phyloP scores from a whole-genome alignment of 2,797 vertebrate species.

The Aeoliscus strigatus region DNA sequence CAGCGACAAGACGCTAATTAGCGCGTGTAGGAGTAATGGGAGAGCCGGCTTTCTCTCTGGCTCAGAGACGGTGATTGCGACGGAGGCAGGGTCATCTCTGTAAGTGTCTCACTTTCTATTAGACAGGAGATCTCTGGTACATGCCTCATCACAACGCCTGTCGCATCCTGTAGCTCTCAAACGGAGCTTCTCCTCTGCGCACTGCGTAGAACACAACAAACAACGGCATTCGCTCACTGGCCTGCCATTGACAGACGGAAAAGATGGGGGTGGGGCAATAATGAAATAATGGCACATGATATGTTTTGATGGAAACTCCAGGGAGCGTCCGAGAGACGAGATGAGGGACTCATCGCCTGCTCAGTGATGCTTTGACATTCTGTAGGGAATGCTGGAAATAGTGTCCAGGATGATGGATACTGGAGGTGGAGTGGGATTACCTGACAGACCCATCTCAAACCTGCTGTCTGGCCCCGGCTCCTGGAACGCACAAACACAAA shows the following conservation, averaged over 20 bases:
- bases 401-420: slow-evolving; percentile 68
- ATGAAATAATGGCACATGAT: slow-evolving; percentile 56
- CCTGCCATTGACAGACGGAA: slow-evolving; percentile 30
- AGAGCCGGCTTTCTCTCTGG: slow-evolving; percentile 49
- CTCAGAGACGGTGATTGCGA: slow-evolving; percentile 50
- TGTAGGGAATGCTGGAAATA: slow-evolving; percentile 62
- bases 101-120: slow-evolving; percentile 71
- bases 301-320: slow-evolving; percentile 57
- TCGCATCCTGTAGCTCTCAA: slow-evolving; percentile 61
- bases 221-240: slow-evolving; percentile 27
- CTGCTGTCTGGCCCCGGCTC: slow-evolving; percentile 42
- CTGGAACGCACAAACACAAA: slow-evolving; percentile 50
- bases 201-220: slow-evolving; percentile 33
- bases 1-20: slow-evolving; percentile 74
- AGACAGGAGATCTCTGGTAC: slow-evolving; percentile 63
- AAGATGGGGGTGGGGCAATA: slow-evolving; percentile 19
- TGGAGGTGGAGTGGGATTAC: slow-evolving; percentile 65
- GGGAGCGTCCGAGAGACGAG: slow-evolving; percentile 52
- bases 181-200: slow-evolving; percentile 45
- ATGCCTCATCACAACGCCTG: slow-evolving; percentile 55
- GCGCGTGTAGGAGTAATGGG: slow-evolving; percentile 58
- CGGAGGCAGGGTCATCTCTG: slow-evolving; percentile 65
- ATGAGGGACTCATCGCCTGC: slow-evolving; percentile 69
- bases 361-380: slow-evolving; percentile 62
- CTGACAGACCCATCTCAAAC: slow-evolving; percentile 59